Base-by-base conservation (phyloP, 2,888 invertebrate species). In the Chloroclysta siterata region DNA sequence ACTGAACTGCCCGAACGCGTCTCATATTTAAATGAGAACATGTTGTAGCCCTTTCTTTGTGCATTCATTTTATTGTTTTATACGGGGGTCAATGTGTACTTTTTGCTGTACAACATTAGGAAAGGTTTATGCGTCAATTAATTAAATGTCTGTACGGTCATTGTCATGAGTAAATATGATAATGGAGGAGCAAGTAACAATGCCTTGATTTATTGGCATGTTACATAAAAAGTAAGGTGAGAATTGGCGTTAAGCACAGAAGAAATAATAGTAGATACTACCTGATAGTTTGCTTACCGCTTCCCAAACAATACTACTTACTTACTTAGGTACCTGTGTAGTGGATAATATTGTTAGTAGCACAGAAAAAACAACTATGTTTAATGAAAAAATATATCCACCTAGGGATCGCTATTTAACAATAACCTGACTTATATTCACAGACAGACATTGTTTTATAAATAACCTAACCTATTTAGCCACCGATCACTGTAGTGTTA, bases 41-140 rank as follows among this genome's bases (percentile, higher is more conserved):
- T 74, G 88, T 84, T 86, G 85, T 86, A 89, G 90, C 91, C 92
- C 92, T 90, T 90, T 87, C 85, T 80, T 83, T 84, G 76, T 83
- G 79, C 80, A 76, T 77, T 75, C 79, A 82, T 85, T 89, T 89
- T 84, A 87, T 89, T 92, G 92, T 93, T 90, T 92, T 89, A 88
- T 89, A 84, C 79, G 79, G 79, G 87, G 92, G 93, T 93, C 93
- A 93, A 89, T 86, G 86, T 81, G 76, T 85, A 82, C 81, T 87
- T 89, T 89, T 87, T 87, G 84, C 84, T 82, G 68, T 76, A 79
- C 78, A 76, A 81, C 84, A 52, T 85, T 83, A 87, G 83, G 87
- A 89, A 89, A 87, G 89, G 84, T 90, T 92, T 91, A 90, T 90
- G 87, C 89, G 90, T 91, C 92, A 92, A 93, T 93, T 92, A 93